Evolutionary conservation across 2,113 vertebrate species (phyloP).

Genomic region (Sinocyclocheilus grahami): DNA sequence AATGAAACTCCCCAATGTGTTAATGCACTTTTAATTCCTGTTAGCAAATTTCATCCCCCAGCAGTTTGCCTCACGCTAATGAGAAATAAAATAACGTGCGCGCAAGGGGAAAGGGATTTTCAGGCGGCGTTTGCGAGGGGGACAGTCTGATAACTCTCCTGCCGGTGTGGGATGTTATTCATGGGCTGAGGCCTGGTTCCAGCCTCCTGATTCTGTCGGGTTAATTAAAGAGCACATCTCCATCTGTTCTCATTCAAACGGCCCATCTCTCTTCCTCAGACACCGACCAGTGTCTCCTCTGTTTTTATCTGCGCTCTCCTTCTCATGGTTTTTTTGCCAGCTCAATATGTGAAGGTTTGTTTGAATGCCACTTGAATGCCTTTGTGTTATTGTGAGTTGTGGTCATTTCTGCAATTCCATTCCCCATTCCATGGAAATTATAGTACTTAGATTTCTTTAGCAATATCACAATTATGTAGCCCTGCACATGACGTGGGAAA

Average conservation of each 20-base stretch:
- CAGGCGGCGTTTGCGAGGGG: constrained; percentile 54
- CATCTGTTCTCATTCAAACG: constrained; percentile 82
- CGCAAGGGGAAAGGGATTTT: constrained; percentile 24
- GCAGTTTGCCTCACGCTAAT: constrained; percentile 82
- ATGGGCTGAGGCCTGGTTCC: constrained; percentile 80
- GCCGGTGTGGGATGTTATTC: constrained; percentile 74
- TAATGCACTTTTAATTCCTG: constrained; percentile 88
- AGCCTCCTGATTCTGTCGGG: constrained; percentile 80
- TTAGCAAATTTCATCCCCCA: constrained; percentile 86
- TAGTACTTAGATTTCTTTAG: not conserved
- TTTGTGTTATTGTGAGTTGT: not conserved
- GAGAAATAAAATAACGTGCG: constrained; percentile 81
- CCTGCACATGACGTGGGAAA: not conserved
- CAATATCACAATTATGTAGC: not conserved
- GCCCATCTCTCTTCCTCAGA: constrained; percentile 64
- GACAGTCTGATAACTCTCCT: constrained; percentile 53
- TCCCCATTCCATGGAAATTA: not conserved
- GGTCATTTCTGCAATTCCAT: not conserved
- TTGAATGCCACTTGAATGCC: no score
- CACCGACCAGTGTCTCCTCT: constrained; percentile 11
- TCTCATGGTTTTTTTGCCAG: constrained; percentile 30
- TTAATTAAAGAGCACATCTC: constrained; percentile 85
- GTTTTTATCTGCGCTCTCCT: constrained; percentile 48
- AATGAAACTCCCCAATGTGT: constrained; percentile 83
- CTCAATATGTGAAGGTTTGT: not conserved